A percentile compares a stretch with the other conserved stretches of the same genome.
phyloP scores from a whole-genome alignment of 2,888 invertebrate genomes.

The Nemotelus nigrinus region DNA sequence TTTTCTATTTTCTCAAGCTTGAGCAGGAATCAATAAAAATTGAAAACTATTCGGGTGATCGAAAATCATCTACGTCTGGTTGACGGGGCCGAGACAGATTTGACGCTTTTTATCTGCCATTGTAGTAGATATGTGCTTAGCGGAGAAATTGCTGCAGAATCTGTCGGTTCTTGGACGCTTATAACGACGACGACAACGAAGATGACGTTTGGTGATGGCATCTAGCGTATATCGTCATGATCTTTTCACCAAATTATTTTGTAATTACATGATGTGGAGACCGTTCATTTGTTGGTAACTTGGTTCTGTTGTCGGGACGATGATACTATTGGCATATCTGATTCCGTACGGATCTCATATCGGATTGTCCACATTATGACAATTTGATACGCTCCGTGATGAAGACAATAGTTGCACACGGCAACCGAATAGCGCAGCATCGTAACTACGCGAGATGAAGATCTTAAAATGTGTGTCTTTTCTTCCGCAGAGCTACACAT shows the following conservation, averaged over 20 bases:
- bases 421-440: neutral
- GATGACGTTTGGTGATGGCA: neutral
- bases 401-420: constrained; percentile 22
- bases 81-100: too few relatives aligned
- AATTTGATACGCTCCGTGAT: constrained; percentile 40
- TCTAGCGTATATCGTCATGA: neutral
- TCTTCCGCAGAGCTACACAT: neutral
- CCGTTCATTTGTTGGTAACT: constrained; percentile 13
- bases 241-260: constrained; percentile 32
- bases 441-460: constrained; percentile 3
- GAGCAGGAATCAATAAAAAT: too few relatives aligned
- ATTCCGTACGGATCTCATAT: constrained; percentile 12
- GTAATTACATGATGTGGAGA: constrained; percentile 9
- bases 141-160: too few relatives aligned
- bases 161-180: too few relatives aligned
- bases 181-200: too few relatives aligned
- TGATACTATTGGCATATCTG: constrained; percentile 33
- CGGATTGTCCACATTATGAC: constrained; percentile 35
- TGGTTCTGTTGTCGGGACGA: neutral
- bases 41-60: too few relatives aligned
- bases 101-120: too few relatives aligned
- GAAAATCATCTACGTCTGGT: too few relatives aligned
- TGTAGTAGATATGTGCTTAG: too few relatives aligned
- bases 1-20: too few relatives aligned
- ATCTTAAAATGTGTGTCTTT: constrained; percentile 23